Conservation (phyloP, 2,113 vertebrate genomes). For the Nerophis ophidion region DNA sequence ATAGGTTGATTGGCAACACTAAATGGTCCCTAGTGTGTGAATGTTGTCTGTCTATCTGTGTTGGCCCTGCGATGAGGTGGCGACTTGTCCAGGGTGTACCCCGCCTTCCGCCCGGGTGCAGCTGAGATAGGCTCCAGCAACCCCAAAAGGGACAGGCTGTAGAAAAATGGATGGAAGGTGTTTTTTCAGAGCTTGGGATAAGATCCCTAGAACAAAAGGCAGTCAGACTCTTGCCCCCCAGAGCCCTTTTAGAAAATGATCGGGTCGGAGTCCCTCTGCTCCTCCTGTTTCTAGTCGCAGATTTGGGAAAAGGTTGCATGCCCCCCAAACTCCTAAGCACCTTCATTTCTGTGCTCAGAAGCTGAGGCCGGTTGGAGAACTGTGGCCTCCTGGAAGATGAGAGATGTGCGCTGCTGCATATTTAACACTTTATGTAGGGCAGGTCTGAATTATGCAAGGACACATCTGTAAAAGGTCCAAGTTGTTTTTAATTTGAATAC, state of each 20-base stretch:
- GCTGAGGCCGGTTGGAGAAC: constrained; percentile 38
- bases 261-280: constrained; percentile 37
- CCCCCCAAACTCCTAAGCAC: constrained; percentile 39
- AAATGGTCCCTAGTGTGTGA: no score
- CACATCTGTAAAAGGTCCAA: constrained; percentile 60
- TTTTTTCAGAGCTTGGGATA: constrained; percentile 29
- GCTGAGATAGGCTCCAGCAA: no score
- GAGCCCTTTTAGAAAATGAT: constrained; percentile 55
- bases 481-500: constrained; percentile 56
- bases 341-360: constrained; percentile 26
- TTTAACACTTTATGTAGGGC: constrained; percentile 61
- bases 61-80: no score
- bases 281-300: constrained; percentile 28
- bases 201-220: constrained; percentile 36
- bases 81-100: no score
- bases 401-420: constrained; percentile 58
- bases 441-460: constrained; percentile 60
- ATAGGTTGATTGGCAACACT: no score
- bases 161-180: background rate
- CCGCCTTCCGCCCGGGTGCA: no score
- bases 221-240: constrained; percentile 47
- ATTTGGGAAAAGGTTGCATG: constrained; percentile 38
- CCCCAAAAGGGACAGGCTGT: no score
- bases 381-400: constrained; percentile 45
- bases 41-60: no score